phyloP scores from a whole-genome alignment of 2,113 vertebrate genomes.

The human region DNA sequence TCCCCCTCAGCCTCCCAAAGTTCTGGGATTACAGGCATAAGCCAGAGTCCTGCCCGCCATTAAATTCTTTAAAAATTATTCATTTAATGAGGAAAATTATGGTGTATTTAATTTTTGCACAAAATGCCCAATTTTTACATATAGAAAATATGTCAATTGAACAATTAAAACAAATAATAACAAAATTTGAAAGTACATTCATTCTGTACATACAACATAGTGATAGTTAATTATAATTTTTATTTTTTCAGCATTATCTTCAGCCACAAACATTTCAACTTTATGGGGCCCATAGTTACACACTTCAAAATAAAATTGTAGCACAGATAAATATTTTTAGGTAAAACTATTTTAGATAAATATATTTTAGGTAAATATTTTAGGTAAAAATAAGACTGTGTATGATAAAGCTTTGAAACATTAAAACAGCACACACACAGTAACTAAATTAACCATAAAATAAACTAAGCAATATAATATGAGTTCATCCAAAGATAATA shows the following conservation, averaged over 20 bases:
- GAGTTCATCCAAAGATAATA: not conserved
- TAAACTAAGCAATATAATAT: not conserved
- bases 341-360: no score
- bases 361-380: no score
- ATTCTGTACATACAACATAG: not conserved
- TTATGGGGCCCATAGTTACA: not conserved
- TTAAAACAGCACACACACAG: not conserved
- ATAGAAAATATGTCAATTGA: not conserved
- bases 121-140: slow-evolving; percentile 5
- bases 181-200: not conserved
- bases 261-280: slow-evolving; percentile 22
- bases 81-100: not conserved
- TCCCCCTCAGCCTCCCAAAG: no score
- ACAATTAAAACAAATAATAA: not conserved
- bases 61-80: not conserved
- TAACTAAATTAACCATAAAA: not conserved
- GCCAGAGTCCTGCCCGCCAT: no score
- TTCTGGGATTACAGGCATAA: no score
- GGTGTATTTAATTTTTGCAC: not conserved
- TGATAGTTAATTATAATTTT: not conserved
- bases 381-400: not conserved
- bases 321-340: not conserved
- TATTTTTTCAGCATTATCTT: not conserved
- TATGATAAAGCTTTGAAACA: not conserved
- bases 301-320: slow-evolving; percentile 40